These are phyloP conservation scores for Trachops cirrhosus DNA, from an alignment of 2,797 vertebrate genomes.

Conservation along the genomic window DNA sequence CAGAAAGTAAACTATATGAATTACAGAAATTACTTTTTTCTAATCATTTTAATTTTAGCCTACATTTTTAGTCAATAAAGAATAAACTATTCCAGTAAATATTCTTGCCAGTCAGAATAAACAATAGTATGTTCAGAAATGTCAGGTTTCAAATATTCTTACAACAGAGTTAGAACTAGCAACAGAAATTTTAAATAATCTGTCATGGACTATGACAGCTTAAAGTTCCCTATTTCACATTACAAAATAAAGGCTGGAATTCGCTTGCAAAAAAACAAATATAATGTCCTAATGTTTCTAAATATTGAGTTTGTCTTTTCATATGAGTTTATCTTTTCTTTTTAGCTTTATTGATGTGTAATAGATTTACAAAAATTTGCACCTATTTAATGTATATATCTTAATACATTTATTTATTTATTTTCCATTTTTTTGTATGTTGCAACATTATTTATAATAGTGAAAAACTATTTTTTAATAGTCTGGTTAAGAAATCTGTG, in stretches of 20 bases:
- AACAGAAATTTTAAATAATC: conserved; percentile 1
- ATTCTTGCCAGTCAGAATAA: neutral
- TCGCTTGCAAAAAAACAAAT: neutral
- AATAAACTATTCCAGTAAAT: conserved; percentile 13
- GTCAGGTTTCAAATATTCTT: neutral
- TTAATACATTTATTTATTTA: neutral
- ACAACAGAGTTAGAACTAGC: neutral
- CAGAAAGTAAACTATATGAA: neutral
- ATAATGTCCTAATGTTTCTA: neutral
- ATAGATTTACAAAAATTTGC: neutral
- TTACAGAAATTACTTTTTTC: neutral
- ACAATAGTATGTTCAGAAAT: neutral
- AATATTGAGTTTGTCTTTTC: neutral
- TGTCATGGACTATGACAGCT: neutral
- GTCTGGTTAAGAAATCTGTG: neutral
- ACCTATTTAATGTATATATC: neutral
- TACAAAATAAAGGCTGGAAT: neutral
- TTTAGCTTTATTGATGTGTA: neutral
- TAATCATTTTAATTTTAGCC: neutral
- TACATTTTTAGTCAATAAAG: neutral
- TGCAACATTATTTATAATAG: neutral
- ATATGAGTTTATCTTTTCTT: neutral
- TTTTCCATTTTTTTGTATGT: neutral
- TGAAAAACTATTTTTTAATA: neutral
- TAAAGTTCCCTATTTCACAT: neutral